Evolutionary conservation across 2,888 invertebrate species (phyloP), one percentile per base, ranked within the genome.

Genomic region (Noctua janthina): DNA sequence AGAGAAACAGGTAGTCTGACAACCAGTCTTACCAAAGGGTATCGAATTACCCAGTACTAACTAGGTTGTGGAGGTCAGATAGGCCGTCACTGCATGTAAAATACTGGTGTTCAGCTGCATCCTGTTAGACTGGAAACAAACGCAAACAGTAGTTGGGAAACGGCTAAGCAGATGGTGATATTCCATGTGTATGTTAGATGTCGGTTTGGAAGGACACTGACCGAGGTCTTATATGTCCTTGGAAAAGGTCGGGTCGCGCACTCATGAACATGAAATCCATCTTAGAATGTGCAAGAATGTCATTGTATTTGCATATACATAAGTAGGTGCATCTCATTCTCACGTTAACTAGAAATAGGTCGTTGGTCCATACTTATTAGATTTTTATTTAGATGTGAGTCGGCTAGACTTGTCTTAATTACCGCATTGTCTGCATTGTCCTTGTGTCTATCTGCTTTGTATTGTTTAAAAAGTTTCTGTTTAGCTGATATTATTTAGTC

Each of bases 321-420:
- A 81, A 59, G 74, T 74, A 79, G 79, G 15, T 39, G 43, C 35
- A 70, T 71, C 84, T 67, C 43, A 82, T 83, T 81, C 81, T 74
- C 85, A 83, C 85, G 82, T 15, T 64, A 54, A 70, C 81, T 66
- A 69, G n/a, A 85, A 82, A 54, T 82, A 84, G 69, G 70, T 73
- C 43, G 77, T 74, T 49, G 35, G 46, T 84, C 13, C 64, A 49
- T 74, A 8, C 66, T 81, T 70, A 81, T 76, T 62, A 77, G 77
- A 82, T 82, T 84, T 74, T 82, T 86, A 84, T 84, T 84, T 77
- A 82, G 70, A 84, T 82, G 62, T 76, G 23, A 56, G 69, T 82
- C 17, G n/a, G 54, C 66, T 82, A 72, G 72, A 82, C 29, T 72
- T 51, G 23, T 66, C 49, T 82, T 77, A 82, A 82, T 86, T 76